Percentiles rank a stretch among this genome's conserved stretches.
Evolutionary conservation across 1,140 invertebrate species (phyloP).

Genomic region (Protaetia brevitarsis): DNA sequence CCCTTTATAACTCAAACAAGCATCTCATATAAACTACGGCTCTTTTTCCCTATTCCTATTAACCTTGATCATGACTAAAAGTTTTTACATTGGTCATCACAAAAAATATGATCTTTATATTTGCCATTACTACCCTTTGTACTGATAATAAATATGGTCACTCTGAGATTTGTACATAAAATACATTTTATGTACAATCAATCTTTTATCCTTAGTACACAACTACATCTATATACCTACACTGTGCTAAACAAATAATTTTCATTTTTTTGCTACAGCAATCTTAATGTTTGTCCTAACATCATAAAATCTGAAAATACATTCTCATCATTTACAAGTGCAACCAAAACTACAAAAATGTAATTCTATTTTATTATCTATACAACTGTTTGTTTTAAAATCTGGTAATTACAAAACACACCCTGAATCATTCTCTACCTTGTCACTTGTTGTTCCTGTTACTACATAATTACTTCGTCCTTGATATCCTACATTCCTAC

Average conservation of each 20-base stretch:
- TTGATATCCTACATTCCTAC: not conserved
- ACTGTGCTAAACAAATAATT: not conserved
- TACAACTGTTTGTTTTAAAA: not conserved
- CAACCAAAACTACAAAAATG: not conserved
- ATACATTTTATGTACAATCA: not conserved
- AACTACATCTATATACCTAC: not conserved
- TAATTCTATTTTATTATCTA: not conserved
- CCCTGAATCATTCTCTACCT: not conserved
- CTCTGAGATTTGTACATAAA: constrained; percentile 15
- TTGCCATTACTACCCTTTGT: constrained; percentile 2
- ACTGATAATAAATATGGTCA: constrained; percentile 8
- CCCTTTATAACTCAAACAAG: not conserved
- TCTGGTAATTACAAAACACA: not conserved
- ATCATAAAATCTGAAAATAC: not conserved
- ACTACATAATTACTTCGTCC: not conserved
- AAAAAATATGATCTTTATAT: not conserved
- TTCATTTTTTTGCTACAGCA: not conserved
- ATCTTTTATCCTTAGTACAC: not conserved
- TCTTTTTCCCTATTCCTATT: not conserved
- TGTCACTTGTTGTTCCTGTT: not conserved
- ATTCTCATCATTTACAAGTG: not conserved
- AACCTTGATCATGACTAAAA: not conserved
- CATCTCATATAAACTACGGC: not conserved
- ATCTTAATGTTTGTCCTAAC: not conserved
- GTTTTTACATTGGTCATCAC: not conserved